These are phyloP conservation scores for Menidia beryllina DNA, from an alignment of 2,113 vertebrate genomes.

Conservation along the genomic window DNA sequence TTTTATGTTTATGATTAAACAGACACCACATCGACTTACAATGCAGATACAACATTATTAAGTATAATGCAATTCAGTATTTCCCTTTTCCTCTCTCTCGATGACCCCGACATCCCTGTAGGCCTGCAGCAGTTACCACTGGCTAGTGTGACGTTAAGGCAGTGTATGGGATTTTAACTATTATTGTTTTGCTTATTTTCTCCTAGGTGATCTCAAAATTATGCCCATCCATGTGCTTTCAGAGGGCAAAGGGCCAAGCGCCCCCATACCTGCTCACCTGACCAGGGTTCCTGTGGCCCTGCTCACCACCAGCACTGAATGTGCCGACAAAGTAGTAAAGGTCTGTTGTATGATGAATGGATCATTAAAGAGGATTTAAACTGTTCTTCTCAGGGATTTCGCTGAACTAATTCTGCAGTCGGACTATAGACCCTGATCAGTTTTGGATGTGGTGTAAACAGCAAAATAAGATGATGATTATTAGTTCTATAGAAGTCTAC, in stretches of 20 bases:
- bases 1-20: no score
- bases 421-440: no score
- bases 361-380: background rate
- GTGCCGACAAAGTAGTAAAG: conserved; percentile 64
- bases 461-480: no score
- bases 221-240: conserved; percentile 71
- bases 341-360: conserved; percentile 49
- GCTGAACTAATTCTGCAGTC: background rate
- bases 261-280: conserved; percentile 60
- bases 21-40: no score
- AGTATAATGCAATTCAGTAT: no score
- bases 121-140: conserved; percentile 4
- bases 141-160: background rate
- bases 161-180: no score
- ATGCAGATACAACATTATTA: no score
- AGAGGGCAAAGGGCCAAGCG: conserved; percentile 36
- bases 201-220: conserved; percentile 29
- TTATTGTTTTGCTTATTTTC: background rate
- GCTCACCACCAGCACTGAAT: conserved; percentile 57
- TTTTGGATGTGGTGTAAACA: no score
- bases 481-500: no score
- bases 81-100: no score
- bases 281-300: conserved; percentile 56
- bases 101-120: background rate
- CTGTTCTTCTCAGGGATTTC: no score